Evolutionary conservation across 2,888 invertebrate genomes (phyloP), one percentile per base, ranked within the genome.

Genomic region (Cetonia aurata): DNA sequence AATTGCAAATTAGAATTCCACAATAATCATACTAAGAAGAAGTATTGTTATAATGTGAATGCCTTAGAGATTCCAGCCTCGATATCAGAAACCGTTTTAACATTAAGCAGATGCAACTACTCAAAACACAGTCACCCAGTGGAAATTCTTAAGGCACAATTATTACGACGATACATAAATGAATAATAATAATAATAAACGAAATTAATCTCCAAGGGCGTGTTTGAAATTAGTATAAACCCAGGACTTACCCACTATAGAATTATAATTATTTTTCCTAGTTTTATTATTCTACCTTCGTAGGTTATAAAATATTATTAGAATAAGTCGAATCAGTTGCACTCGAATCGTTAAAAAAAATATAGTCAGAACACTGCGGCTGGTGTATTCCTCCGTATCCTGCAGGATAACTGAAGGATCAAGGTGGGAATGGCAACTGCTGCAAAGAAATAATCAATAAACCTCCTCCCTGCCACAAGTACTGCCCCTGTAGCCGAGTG

Each of bases 381-480:
- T 25, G 60, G 13, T 17, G 33, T 25, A 46, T 60, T 46, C 15
- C 19, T 10, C 70, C 59, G 69, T 68, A 50, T 71, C 69, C 72
- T 62, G 72, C 70, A 74, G 75, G 75, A 76, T 77, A 79, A 79
- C 77, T 76, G 74, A 76, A 77, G 78, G 79, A 72, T 73, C 75
- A 79, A 77, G 79, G 77, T 79, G 76, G 76, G 80, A 81, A 56
- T 81, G 81, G 82, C 80, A 79, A 77, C 78, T 73, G 74, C 72
- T 76, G 77, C 74, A 77, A 73, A 74, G 73, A 75, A 78, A 77
- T 79, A 80, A 82, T 83, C 82, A 81, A 83, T 82, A 83, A 79
- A 75, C 69, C 66, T 76, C 77, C 78, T 79, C 79, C 79, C 79
- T 77, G 77, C 75, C 77, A 76, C 59, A 59, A 59, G 19, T 59